Percentiles rank a stretch among this genome's conserved stretches.
Evolutionary conservation across 2,888 invertebrate species (phyloP).

Genomic region (Coleophora flavipennella): DNA sequence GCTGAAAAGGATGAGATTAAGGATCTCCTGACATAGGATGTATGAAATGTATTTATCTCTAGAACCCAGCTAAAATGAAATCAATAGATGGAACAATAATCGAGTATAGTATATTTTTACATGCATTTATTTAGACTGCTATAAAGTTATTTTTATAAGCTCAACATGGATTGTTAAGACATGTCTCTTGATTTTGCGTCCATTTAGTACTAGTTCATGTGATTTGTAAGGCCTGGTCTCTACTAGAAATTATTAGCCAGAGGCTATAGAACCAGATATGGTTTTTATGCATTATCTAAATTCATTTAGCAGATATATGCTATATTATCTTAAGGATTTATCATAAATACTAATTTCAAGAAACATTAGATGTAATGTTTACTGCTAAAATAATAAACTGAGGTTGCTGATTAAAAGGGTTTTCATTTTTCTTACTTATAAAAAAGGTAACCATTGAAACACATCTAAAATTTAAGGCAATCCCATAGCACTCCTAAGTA

Average conservation of each 20-base stretch:
- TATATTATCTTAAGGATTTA: slow-evolving; percentile 49
- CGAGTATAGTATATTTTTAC: slow-evolving; percentile 58
- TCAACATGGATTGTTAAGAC: slow-evolving; percentile 40
- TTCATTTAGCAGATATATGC: slow-evolving; percentile 50
- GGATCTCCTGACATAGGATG: slow-evolving; percentile 72
- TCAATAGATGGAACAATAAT: slow-evolving; percentile 38
- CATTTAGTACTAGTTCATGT: slow-evolving; percentile 43
- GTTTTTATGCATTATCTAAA: slow-evolving; percentile 39
- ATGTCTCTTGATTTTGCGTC: slow-evolving; percentile 55
- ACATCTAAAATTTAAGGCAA: no score
- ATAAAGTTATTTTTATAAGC: slow-evolving; percentile 64
- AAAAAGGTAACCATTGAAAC: no score
- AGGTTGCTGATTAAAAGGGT: slow-evolving; percentile 9
- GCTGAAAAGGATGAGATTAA: slow-evolving; percentile 95
- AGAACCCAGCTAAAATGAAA: slow-evolving; percentile 34
- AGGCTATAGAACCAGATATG: no score
- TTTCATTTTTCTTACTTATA: no score
- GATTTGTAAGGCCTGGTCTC: slow-evolving; percentile 33
- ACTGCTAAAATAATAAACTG: slow-evolving; percentile 47
- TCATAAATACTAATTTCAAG: slow-evolving; percentile 33
- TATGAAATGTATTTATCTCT: slow-evolving; percentile 16
- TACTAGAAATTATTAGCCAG: background rate
- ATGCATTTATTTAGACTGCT: slow-evolving; percentile 67
- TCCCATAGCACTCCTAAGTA: no score
- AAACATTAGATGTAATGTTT: slow-evolving; percentile 55